phyloP scores from a whole-genome alignment of 1,140 invertebrate species.

The Atta colombica region DNA sequence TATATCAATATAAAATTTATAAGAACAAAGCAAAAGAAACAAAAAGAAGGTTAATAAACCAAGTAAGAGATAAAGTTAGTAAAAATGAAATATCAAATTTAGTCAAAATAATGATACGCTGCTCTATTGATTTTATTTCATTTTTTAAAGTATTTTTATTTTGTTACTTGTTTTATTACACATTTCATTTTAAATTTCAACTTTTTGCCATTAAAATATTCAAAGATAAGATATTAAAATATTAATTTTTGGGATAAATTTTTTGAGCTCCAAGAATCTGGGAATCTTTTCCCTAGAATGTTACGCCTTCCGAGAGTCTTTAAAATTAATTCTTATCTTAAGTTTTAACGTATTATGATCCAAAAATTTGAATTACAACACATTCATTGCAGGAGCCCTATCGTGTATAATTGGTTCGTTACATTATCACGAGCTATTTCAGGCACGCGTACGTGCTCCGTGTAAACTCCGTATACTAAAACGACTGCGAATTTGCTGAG shows the following conservation, averaged over 20 bases:
- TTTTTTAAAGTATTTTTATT: no score
- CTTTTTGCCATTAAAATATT: background rate
- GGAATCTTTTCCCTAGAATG: background rate
- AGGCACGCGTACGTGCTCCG: constrained; percentile 2
- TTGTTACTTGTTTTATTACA: no score
- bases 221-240: background rate
- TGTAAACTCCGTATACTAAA: constrained; percentile 23
- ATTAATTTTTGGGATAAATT: background rate
- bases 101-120: no score
- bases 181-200: background rate
- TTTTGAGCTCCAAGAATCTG: background rate
- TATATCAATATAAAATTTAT: background rate
- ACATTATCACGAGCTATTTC: constrained; percentile 58
- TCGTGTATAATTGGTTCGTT: background rate
- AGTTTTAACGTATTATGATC: background rate
- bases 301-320: no score
- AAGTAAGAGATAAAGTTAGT: no score
- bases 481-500: constrained; percentile 42
- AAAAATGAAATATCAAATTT: no score
- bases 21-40: background rate
- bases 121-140: no score
- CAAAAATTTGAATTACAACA: background rate
- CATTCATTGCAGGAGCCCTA: background rate
- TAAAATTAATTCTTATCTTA: background rate
- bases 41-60: no score